Evolutionary conservation across 2,888 invertebrate species (phyloP), one percentile per base, ranked within the genome.

Genomic region (Sisyra terminalis): DNA sequence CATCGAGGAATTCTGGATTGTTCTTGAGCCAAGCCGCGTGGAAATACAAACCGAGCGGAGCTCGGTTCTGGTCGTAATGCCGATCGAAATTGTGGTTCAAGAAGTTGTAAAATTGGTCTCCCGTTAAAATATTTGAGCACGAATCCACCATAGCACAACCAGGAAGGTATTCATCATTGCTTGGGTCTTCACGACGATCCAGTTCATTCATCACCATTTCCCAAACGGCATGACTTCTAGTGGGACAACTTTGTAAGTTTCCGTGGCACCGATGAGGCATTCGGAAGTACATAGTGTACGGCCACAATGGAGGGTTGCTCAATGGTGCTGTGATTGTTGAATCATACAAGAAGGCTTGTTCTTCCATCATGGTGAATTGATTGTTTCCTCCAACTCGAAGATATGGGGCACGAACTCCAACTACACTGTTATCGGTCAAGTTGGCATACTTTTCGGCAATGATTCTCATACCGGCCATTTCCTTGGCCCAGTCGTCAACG

Each of bases 321-420:
- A 90, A 69, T 1, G 90, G 86, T 2, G 90, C 88, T 0, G 90
- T 89, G 59, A 94, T 90, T 40, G 93, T 92, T 35, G 92, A 90
- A 63, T 96, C 94, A 59, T 94, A 96, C 38, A 88, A 67, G 74
- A 93, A 93, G 9, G 87, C 87, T 60, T 90, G 86, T 61, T 92
- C 89, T 62, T 88, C 85, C 92, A 94, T 90, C 90, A 94, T 93
- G 53, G 88, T 86, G 66, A 93, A 94, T 65, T 92, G 92, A 61
- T 88, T 88, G 70, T 93, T 90, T 39, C 93, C 93, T 46, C 93
- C 93, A 5, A 92, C 88, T 42, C 90, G 73, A 45, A 90, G 67
- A 58, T 89, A 92, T 0, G 90, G 90, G 4, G 89, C 87, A 44
- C 90, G 78, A 4, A 90, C 84, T 35, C 90, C 90, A 3, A 90